These are phyloP conservation scores for Oceanodroma leucorhoa DNA, from an alignment of 2,797 vertebrate genomes.

Conservation along the genomic window DNA sequence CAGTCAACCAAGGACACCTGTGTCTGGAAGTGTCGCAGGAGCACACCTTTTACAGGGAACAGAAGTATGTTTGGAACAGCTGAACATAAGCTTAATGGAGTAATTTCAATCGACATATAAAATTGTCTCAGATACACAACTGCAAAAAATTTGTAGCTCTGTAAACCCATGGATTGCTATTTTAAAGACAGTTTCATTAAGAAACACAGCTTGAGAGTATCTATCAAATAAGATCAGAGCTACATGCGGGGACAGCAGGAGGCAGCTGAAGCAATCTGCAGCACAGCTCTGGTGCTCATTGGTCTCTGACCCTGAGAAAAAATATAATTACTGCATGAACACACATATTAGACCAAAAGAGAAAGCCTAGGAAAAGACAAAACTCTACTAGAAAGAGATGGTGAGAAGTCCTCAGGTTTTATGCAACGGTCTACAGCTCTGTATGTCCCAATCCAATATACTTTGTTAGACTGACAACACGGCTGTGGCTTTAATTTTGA, in stretches of 20 bases:
- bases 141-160: neutral
- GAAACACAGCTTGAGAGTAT: slow-evolving; percentile 19
- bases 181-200: slow-evolving; percentile 30
- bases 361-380: neutral
- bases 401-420: neutral
- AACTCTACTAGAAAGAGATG: neutral
- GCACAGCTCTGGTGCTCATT: neutral
- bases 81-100: neutral
- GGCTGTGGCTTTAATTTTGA: neutral
- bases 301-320: neutral
- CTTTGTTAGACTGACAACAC: neutral
- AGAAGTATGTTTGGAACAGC: neutral
- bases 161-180: neutral
- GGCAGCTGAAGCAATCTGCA: slow-evolving; percentile 37
- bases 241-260: neutral
- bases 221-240: neutral
- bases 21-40: neutral
- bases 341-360: neutral
- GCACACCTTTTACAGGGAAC: neutral
- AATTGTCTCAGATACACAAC: neutral
- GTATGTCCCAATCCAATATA: neutral
- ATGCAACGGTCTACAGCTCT: neutral
- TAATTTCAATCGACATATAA: neutral
- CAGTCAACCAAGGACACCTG: neutral
- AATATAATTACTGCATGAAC: neutral